phyloP scores from a whole-genome alignment of 2,113 vertebrate species.

The Rhinopomastus cyanomelas region DNA sequence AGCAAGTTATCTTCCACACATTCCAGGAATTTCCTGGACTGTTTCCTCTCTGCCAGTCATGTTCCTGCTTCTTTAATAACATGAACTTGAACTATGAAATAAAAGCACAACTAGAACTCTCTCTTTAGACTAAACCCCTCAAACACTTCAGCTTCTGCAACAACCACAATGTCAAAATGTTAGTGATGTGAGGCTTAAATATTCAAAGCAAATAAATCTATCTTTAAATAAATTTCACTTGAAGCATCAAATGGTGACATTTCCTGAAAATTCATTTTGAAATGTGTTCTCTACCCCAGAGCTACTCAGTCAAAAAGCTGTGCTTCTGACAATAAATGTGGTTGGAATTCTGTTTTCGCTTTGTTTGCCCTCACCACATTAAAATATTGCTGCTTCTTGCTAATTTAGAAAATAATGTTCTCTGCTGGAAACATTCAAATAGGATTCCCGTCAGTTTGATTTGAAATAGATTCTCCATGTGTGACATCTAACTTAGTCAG shows the following conservation, averaged over 20 bases:
- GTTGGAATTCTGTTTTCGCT: constrained; percentile 3
- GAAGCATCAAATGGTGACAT: background rate
- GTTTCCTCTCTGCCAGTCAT: too few relatives aligned
- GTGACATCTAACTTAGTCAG: background rate
- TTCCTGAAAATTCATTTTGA: background rate
- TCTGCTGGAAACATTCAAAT: constrained; percentile 51
- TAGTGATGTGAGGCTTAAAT: background rate
- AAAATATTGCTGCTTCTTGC: background rate
- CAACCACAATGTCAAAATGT: background rate
- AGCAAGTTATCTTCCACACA: too few relatives aligned
- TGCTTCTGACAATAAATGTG: constrained; percentile 28
- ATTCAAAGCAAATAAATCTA: background rate
- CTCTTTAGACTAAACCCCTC: background rate
- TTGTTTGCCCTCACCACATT: background rate
- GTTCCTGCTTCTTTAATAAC: background rate
- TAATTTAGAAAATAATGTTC: constrained; percentile 40
- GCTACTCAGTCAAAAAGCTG: background rate
- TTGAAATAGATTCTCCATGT: constrained; percentile 5
- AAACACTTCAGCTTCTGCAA: background rate
- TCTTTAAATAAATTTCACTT: background rate
- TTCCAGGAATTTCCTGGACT: too few relatives aligned
- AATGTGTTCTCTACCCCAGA: constrained; percentile 4
- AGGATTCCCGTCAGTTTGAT: background rate
- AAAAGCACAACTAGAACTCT: background rate
- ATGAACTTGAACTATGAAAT: background rate